Evolutionary conservation across 2,888 invertebrate species (phyloP).

Genomic region (Helleia helle): DNA sequence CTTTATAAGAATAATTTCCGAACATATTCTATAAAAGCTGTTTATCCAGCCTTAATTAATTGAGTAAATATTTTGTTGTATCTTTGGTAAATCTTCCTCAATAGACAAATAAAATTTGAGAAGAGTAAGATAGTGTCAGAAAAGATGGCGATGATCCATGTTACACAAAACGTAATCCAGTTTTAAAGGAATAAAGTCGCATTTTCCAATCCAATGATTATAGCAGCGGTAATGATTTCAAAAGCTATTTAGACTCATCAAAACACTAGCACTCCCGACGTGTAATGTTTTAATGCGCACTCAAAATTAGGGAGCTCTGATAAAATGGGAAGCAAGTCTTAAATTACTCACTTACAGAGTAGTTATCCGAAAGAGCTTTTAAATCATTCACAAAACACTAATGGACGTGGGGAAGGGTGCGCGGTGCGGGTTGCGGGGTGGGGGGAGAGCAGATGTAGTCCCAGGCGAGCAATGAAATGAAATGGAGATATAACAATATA

Average conservation of each 20-base stretch:
- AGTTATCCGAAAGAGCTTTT: slow-evolving; percentile 75
- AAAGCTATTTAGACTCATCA: slow-evolving; percentile 15
- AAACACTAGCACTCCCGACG: slow-evolving; percentile 27
- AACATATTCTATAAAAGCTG: too few relatives aligned
- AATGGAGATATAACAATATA: slow-evolving; percentile 67
- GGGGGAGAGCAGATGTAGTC: slow-evolving; percentile 56
- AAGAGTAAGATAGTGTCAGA: too few relatives aligned
- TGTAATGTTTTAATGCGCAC: slow-evolving; percentile 70
- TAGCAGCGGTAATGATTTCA: not conserved
- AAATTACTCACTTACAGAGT: slow-evolving; percentile 74
- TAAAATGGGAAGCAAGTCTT: slow-evolving; percentile 72
- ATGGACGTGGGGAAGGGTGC: slow-evolving; percentile 63
- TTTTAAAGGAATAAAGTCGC: not conserved
- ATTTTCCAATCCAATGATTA: not conserved
- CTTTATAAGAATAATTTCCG: too few relatives aligned
- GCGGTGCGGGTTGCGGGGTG: slow-evolving; percentile 31
- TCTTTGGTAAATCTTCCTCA: too few relatives aligned
- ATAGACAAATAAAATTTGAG: too few relatives aligned
- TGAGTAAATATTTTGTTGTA: too few relatives aligned
- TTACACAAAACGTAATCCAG: too few relatives aligned
- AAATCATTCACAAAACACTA: slow-evolving; percentile 75
- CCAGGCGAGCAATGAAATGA: slow-evolving; percentile 63
- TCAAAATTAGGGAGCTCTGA: slow-evolving; percentile 72
- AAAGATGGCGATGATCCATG: too few relatives aligned
- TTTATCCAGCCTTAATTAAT: too few relatives aligned